Evolutionary conservation across 2,113 vertebrate species (phyloP), one percentile per base, ranked within the genome.

Genomic region (Macroglossus sobrinus): DNA sequence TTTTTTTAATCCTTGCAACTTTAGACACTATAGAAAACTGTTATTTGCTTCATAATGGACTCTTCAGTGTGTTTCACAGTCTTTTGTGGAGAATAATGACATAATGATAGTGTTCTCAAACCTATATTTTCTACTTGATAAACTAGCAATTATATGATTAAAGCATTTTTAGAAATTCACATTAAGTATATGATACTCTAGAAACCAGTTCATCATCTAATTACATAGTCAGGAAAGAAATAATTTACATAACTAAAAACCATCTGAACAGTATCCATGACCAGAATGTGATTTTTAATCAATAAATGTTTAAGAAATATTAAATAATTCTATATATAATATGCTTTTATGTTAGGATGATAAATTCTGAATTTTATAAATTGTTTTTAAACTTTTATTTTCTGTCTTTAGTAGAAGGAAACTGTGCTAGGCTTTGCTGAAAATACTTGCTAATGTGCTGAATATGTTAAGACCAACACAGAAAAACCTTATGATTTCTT

Each of bases 131-230:
- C 96, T 98, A 94, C 82, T 92, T 92, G 69, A 98, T 97, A 97
- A 98, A 97, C 93, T 96, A 98, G 94, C 90, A 98, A 98, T 98
- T 98, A 97, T 71, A 96, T 97, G 80, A 98, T 98, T 96, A 98
- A 86, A 96, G 96, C 97, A 96, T 97, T 75, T 96, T 97, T 95
- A 93, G 88, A 97, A 97, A 95, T 81, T 95, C 92, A 63, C 97
- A 97, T 97, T 98, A 97, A 96, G 79, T 97, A 94, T 47, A 95
- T 71, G 97, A 96, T 96, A 97, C 89, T 96, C 84, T 94, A 97
- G 92, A 98, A 96, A 95, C 95, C 91, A 89, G 91, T 98, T 96
- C 93, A 64, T 81, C 8, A 2, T 95, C 71, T 96, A 98, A 95
- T 97, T 98, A 97, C 76, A 93, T 72, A 97, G 94, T 72, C 80